A percentile compares a stretch with the other conserved stretches of the same genome.
Evolutionary conservation across 2,113 vertebrate species (phyloP).

Genomic region (Melospiza melodia): DNA sequence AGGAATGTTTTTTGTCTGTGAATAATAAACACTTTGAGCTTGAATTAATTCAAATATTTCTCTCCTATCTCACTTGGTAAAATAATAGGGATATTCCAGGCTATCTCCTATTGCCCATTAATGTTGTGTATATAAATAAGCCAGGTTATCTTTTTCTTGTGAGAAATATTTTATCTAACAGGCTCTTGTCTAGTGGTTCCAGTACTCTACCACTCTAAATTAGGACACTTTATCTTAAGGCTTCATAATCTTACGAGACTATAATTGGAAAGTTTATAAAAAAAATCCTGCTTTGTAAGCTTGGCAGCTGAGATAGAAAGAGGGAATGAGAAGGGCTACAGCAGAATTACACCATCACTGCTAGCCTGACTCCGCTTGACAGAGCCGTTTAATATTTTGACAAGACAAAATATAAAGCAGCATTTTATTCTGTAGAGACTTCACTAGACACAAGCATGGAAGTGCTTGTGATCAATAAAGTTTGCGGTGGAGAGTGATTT

Average conservation of each 20-base stretch:
- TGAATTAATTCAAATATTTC: slow-evolving; percentile 68
- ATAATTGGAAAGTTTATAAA: slow-evolving; percentile 87
- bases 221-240: slow-evolving; percentile 85
- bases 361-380: slow-evolving; percentile 88
- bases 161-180: slow-evolving; percentile 81
- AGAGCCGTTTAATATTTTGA: slow-evolving; percentile 97
- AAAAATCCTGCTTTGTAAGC: slow-evolving; percentile 81
- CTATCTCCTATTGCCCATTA: slow-evolving; percentile 66
- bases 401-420: slow-evolving; percentile 97
- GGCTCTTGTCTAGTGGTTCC: slow-evolving; percentile 73
- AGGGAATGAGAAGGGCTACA: slow-evolving; percentile 78
- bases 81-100: slow-evolving; percentile 69
- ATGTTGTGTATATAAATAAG: slow-evolving; percentile 82
- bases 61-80: slow-evolving; percentile 34
- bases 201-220: slow-evolving; percentile 78
- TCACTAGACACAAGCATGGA: slow-evolving; percentile 91
- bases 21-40: slow-evolving; percentile 60
- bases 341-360: slow-evolving; percentile 85
- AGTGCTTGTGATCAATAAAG: slow-evolving; percentile 98
- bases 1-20: slow-evolving; percentile 33
- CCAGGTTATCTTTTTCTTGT: slow-evolving; percentile 78
- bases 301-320: slow-evolving; percentile 83
- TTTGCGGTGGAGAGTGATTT: slow-evolving; percentile 91
- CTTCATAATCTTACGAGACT: slow-evolving; percentile 85
- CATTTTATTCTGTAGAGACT: slow-evolving; percentile 95